These are phyloP conservation scores for Onychomys torridus DNA, from an alignment of 2,797 vertebrate species.

Conservation along the genomic window DNA sequence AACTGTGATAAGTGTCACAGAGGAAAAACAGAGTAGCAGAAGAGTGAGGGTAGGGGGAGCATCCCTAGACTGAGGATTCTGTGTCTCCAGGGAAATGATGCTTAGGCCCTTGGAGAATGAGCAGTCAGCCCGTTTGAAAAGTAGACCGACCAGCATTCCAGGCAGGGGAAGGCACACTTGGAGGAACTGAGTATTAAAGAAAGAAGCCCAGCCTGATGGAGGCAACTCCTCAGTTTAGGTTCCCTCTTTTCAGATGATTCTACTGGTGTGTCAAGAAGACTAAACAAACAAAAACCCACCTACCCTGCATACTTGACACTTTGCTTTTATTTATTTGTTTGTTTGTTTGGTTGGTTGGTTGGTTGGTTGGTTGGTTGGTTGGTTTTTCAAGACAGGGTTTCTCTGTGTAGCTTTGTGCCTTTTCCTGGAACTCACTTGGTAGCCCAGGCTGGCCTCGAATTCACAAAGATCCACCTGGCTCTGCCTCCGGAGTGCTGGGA, in stretches of 20 bases:
- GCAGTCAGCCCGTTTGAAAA: background rate
- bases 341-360: too few species aligned
- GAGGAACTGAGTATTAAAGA: background rate
- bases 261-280: background rate
- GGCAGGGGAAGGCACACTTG: background rate
- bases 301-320: background rate
- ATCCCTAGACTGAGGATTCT: background rate
- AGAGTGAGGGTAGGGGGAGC: background rate
- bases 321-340: too few species aligned
- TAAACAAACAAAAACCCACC: background rate
- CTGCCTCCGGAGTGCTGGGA: too few species aligned
- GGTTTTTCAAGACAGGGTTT: too few species aligned
- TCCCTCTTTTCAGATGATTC: background rate
- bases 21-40: background rate
- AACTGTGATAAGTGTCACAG: slow-evolving; percentile 13
- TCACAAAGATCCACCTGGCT: too few species aligned
- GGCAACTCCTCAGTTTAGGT: background rate
- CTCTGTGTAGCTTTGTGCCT: too few species aligned
- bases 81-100: too few species aligned
- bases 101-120: background rate
- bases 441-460: too few species aligned
- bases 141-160: background rate
- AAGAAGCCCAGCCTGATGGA: background rate
- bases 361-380: too few species aligned
- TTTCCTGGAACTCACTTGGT: too few species aligned